Evolutionary conservation across 2,888 invertebrate species (phyloP), one percentile per base, ranked within the genome.

Genomic region (Physocephala rufipes): DNA sequence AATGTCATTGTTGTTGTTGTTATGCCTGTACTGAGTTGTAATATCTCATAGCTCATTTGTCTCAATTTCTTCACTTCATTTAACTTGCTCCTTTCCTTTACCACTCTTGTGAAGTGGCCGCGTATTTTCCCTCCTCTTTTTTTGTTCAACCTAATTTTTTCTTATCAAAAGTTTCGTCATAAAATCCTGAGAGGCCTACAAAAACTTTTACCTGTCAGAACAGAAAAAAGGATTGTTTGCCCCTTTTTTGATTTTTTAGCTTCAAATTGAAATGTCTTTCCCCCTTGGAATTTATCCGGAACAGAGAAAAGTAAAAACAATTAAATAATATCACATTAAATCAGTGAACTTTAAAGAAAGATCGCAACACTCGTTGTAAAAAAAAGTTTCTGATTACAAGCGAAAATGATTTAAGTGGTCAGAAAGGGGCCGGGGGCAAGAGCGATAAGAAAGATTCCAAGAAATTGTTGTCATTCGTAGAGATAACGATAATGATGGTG

Each of bases 181-280:
- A 66, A 66, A 66, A 66, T 26, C 66, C 13, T 63, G 63, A 53
- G 19, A 66, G 43, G 66, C 66, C 66, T 66, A 66, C 66, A 66
- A 66, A 66, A 64, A 66, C 43, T 55, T 66, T 66, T 66, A 55
- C 66, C 55, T 66, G 66, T 13, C 28, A 21, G 15, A 47, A 45
- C n/a, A 45, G 30, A 47, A 63, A 21, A 63, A 36, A 36, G 36
- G 36, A 36, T 36, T 36, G 36, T 36, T 36, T 36, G 4, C 9
- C 43, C 45, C 24, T 45, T 19, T 28, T 64, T 47, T 59, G 30
- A 9, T 66, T 4, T 36, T 9, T 36, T 36, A 9, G 36, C 9
- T 36, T 36, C 5, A 55, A 24, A 55, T 55, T 55, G 21, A n/a
- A 55, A 24, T 9, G 55, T 12, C 19, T 24, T 55, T 55, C 19